Conservation (phyloP, 2,888 invertebrate genomes). For the Eueremaeus valkanovi region DNA sequence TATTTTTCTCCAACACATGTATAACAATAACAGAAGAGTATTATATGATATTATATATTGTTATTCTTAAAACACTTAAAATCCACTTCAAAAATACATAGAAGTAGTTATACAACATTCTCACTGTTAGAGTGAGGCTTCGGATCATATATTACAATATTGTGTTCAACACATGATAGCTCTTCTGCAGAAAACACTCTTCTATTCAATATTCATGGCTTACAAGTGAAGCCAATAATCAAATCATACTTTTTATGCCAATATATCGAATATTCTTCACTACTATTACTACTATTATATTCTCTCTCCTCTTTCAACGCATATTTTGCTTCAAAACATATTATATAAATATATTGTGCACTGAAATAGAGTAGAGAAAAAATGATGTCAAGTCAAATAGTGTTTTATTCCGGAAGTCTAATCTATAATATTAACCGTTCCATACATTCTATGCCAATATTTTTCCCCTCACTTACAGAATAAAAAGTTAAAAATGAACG, state of each 20-base stretch:
- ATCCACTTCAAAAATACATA: constrained; percentile 11
- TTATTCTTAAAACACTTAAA: constrained; percentile 28
- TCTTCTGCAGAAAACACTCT: background rate
- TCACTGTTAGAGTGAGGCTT: background rate
- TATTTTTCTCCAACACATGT: constrained; percentile 16
- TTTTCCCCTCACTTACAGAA: background rate
- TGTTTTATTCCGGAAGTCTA: constrained; percentile 25
- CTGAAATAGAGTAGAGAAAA: constrained; percentile 5
- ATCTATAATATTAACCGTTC: background rate
- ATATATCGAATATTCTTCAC: background rate
- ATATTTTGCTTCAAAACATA: too few relatives aligned
- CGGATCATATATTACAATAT: background rate
- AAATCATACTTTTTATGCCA: constrained; percentile 5
- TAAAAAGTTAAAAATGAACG: constrained; percentile 27
- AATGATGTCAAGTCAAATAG: constrained; percentile 22
- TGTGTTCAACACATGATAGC: background rate
- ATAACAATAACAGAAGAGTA: constrained; percentile 7
- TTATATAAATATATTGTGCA: background rate
- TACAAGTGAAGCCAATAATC: background rate
- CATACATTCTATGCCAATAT: background rate
- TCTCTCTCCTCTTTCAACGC: background rate
- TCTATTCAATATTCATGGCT: background rate
- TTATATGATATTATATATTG: background rate
- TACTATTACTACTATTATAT: background rate
- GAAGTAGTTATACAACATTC: background rate